Percentiles rank a stretch among this genome's conserved stretches.
These are phyloP conservation scores for Vicugna pacos DNA, from an alignment of 2,113 vertebrate genomes.

Conservation along the genomic window DNA sequence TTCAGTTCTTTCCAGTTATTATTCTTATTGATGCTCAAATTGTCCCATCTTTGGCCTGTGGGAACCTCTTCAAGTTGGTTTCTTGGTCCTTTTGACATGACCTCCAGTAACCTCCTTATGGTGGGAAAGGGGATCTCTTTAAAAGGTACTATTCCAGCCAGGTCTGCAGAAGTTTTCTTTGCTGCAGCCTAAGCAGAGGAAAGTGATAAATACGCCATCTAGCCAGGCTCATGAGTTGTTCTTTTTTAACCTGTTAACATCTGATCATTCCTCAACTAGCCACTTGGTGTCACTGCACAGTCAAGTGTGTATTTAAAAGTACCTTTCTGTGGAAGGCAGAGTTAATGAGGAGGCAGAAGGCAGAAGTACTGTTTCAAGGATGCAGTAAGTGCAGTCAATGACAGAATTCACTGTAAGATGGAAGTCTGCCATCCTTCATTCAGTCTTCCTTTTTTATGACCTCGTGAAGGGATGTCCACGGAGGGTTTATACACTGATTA, in stretches of 20 bases:
- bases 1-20: neutral
- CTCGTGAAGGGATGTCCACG: neutral
- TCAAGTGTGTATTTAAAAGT: neutral
- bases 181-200: neutral
- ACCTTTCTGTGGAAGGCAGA: neutral
- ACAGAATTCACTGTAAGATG: neutral
- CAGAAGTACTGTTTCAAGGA: neutral
- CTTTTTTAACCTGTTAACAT: neutral
- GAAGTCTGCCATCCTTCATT: neutral
- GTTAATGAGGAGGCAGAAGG: neutral
- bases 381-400: neutral
- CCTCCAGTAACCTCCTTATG: neutral
- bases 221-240: neutral
- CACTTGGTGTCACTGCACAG: conserved; percentile 70
- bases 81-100: neutral
- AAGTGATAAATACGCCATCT: neutral
- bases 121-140: neutral
- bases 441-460: neutral
- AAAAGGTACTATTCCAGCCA: neutral
- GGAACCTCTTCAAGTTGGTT: neutral
- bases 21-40: neutral
- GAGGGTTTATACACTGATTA: neutral
- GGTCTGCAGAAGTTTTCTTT: neutral
- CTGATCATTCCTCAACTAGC: neutral
- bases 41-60: neutral